A percentile compares a stretch with the other conserved stretches of the same genome.
phyloP scores from a whole-genome alignment of 2,888 invertebrate genomes.

The Aphrophora alni region DNA sequence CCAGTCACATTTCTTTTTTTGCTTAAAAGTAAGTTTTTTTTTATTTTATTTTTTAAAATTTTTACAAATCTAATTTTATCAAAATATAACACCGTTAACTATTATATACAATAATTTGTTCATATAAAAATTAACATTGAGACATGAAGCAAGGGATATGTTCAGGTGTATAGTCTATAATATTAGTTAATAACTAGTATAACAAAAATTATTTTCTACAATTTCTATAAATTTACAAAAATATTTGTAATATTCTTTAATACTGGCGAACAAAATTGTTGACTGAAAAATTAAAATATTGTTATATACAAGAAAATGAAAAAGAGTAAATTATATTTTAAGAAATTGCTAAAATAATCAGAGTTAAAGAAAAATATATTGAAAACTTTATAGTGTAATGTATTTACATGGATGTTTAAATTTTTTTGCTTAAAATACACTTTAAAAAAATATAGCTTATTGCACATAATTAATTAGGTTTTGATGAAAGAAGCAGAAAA shows the following conservation, averaged over 20 bases:
- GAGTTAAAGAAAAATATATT: background rate
- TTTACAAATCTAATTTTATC: constrained; percentile 44
- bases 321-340: no score
- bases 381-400: background rate
- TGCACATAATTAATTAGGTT: no score
- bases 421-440: no score
- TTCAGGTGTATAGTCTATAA: constrained; percentile 37
- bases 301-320: no score
- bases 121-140: constrained; percentile 45
- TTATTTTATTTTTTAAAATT: background rate
- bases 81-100: constrained; percentile 44
- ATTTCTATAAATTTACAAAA: background rate
- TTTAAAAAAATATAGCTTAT: no score
- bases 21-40: no score
- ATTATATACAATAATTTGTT: constrained; percentile 40
- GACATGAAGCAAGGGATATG: constrained; percentile 40
- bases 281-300: background rate
- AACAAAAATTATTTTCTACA: background rate
- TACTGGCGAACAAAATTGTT: no score
- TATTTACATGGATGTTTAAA: no score
- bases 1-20: no score
- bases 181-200: background rate
- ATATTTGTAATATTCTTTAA: background rate
- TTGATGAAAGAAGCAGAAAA: no score
- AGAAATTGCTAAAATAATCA: no score